Conservation (phyloP, 2,113 vertebrate species). For the Hyaena hyaena region DNA sequence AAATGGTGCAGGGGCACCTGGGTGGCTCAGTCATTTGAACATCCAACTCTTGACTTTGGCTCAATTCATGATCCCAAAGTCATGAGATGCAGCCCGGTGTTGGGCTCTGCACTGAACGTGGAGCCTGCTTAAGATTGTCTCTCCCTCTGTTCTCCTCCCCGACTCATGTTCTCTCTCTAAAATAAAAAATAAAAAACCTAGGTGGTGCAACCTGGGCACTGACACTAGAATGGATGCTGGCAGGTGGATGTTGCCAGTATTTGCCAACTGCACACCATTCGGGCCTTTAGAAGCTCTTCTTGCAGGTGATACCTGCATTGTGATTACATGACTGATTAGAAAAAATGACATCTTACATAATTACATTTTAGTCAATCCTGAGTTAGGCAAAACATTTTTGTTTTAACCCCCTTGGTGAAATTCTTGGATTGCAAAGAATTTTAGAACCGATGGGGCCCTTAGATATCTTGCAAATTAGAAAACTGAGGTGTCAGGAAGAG, state of each 20-base stretch:
- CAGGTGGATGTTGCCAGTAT: neutral
- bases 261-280: rapidly evolving
- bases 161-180: no score
- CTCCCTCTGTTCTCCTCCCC: no score
- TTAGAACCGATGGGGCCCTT: neutral
- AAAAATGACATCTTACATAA: neutral
- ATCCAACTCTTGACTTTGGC: no score
- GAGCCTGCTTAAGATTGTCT: no score
- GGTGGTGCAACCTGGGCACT: neutral
- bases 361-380: neutral
- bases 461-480: neutral
- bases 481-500: neutral
- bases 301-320: neutral
- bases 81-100: no score
- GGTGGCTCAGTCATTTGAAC: no score
- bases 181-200: no score
- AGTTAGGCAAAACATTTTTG: neutral
- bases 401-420: neutral
- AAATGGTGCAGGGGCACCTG: no score
- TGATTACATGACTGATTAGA: neutral
- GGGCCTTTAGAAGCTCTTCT: neutral
- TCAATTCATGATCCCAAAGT: no score
- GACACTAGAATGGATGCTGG: neutral
- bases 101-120: no score
- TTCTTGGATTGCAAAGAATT: neutral